A percentile compares a stretch with the other conserved stretches of the same genome.
Conservation (phyloP, 2,888 invertebrate genomes). For the Trypoxylon attenuatum region DNA sequence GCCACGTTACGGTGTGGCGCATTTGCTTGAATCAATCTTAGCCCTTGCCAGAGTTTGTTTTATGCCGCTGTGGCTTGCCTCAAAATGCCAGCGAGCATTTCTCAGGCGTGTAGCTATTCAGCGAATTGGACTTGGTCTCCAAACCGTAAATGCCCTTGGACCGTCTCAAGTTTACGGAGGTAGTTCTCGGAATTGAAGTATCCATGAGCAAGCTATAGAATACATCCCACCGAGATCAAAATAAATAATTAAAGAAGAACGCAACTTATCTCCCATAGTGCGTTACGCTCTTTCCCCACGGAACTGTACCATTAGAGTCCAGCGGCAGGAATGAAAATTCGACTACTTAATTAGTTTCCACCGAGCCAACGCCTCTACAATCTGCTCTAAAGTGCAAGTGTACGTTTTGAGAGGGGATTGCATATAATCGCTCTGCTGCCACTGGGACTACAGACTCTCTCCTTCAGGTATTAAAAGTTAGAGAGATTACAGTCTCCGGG, state of each 20-base stretch:
- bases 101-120: not conserved
- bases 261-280: no score
- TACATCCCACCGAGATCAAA: no score
- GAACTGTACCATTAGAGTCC: no score
- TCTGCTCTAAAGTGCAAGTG: no score
- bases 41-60: constrained; percentile 17
- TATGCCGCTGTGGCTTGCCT: not conserved
- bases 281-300: not conserved
- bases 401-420: not conserved
- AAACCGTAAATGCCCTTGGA: not conserved
- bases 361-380: not conserved
- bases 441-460: not conserved
- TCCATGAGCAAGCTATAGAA: no score
- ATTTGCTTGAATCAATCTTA: constrained; percentile 35
- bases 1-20: no score
- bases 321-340: no score
- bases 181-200: no score
- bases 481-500: not conserved
- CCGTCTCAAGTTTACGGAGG: not conserved
- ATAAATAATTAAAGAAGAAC: no score
- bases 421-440: not conserved
- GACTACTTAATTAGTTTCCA: no score
- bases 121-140: not conserved
- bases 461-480: not conserved
- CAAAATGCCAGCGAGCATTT: not conserved